These are phyloP conservation scores for Laticauda colubrina DNA, from an alignment of 2,113 vertebrate species.

Conservation along the genomic window DNA sequence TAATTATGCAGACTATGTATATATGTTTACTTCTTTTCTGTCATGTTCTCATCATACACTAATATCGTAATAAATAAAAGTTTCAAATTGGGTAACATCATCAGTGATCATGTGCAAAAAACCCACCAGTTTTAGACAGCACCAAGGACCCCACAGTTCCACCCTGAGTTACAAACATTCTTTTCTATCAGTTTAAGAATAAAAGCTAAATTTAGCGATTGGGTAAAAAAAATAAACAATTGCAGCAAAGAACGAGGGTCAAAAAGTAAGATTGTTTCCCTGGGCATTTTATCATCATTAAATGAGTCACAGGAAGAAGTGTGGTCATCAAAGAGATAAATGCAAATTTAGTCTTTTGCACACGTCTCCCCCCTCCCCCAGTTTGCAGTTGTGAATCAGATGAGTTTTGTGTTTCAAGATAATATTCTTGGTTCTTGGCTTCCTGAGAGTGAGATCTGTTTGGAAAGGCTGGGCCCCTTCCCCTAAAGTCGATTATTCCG, in stretches of 20 bases:
- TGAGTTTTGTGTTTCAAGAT: background rate
- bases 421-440: background rate
- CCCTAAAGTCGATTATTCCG: background rate
- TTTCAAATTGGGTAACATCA: background rate
- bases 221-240: no score
- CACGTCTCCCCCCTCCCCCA: no score
- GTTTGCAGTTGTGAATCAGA: background rate
- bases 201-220: background rate
- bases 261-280: background rate
- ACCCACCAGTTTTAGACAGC: background rate
- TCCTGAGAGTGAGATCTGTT: background rate
- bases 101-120: background rate
- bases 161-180: background rate
- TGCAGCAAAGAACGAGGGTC: no score
- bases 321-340: background rate
- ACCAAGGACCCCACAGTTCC: background rate
- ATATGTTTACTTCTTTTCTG: background rate
- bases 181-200: background rate
- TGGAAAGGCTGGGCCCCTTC: background rate
- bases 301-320: background rate
- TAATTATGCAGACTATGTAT: background rate
- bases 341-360: no score
- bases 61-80: background rate
- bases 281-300: background rate
- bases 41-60: background rate